Base-by-base conservation (phyloP, 2,113 vertebrate species). In the Cepphus grylle region DNA sequence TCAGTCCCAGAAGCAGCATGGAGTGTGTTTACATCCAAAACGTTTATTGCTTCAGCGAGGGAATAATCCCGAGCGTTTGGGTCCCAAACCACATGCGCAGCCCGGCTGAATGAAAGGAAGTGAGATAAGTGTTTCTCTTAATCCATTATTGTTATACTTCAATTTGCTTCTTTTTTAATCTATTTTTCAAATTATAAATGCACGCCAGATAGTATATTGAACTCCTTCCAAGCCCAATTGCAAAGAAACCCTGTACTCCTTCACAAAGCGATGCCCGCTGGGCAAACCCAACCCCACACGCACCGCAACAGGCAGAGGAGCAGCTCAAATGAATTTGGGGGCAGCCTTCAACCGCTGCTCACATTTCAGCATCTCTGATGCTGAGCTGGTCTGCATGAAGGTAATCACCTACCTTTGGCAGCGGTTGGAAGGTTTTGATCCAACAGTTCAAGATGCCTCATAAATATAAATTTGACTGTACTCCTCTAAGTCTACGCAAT, bases 91-190 rank as follows among this genome's bases (percentile, higher is more conserved):
- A 83, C 90, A 45, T 0, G 69, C 38, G 7, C 83, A 69, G 87
- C 69, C 86, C 55, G 42, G 38, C 22, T 5, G 88, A 84, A 91
- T 38, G 78, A 84, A 73, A 94, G 95, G 86, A 93, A 94, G 95
- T 94, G 97, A 97, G 94, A 82, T 32, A 94, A 96, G 95, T 90
- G 96, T 96, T 96, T 80, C 93, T 82, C 96, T 58, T 89, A 36
- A 93, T 81, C 96, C 90, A 30, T 65, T 89, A 73, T 88, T 93
- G 93, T 92, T 96, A 32, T 6, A 47, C 45, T 52, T 80, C 86
- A 12, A 32, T 74, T 79, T 71, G 93, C 86, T 93, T 49, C 94
- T 82, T 83, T 91, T 93, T 69, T 17, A 8, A 95, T 76, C 93
- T 93, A 14, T 79, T 96, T 96, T 93, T 91, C 71, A 73, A 71